A percentile compares a stretch with the other conserved stretches of the same genome.
These are phyloP conservation scores for Calyptomena viridis DNA, from an alignment of 2,113 vertebrate species.

Conservation along the genomic window DNA sequence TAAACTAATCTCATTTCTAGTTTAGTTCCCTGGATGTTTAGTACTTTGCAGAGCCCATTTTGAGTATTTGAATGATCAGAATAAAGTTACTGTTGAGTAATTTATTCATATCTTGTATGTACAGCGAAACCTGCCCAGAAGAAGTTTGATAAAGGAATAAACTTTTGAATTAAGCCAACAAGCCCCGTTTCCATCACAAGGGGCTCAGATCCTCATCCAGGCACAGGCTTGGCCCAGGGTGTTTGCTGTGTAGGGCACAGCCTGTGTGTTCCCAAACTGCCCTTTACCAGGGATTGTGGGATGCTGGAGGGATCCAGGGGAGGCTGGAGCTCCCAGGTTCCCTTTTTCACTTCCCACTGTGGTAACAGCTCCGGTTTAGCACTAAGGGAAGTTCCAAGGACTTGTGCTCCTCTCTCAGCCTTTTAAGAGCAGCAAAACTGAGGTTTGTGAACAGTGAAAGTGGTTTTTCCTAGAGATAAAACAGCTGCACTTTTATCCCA, in stretches of 20 bases:
- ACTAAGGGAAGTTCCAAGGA: not conserved
- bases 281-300: not conserved
- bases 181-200: accelerated
- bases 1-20: constrained; percentile 21
- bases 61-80: constrained; percentile 18
- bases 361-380: not conserved
- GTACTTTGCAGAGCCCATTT: not conserved
- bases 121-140: not conserved
- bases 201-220: not conserved
- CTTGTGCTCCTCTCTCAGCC: accelerated
- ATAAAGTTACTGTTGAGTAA: constrained; percentile 56
- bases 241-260: not conserved
- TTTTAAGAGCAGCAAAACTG: not conserved
- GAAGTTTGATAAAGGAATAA: constrained; percentile 26
- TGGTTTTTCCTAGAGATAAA: not conserved
- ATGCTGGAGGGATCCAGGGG: not conserved
- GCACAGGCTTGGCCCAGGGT: not conserved
- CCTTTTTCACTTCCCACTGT: not conserved
- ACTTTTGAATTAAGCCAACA: not conserved
- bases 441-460: not conserved
- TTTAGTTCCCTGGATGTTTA: constrained; percentile 50
- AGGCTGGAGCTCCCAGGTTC: not conserved
- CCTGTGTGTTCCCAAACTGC: not conserved
- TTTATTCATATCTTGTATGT: constrained; percentile 27
- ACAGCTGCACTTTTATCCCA: not conserved